Evolutionary conservation across 1,140 invertebrate species (phyloP), one percentile per base, ranked within the genome.

Genomic region (Drosophila persimilis): DNA sequence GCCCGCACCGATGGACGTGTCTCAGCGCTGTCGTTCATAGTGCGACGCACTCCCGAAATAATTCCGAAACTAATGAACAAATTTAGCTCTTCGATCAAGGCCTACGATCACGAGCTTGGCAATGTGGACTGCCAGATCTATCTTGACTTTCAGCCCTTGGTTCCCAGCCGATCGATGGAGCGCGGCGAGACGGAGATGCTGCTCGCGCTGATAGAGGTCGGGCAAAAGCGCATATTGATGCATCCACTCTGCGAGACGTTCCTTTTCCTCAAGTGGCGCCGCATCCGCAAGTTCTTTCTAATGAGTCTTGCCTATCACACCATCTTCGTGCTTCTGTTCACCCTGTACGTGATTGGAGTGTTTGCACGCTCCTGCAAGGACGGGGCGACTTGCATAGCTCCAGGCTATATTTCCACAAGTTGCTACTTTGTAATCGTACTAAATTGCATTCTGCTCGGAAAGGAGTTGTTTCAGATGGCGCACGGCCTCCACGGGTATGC

Each of bases 211-310:
- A 94, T 96, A 1, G 95, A 96, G 91, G 95, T 95, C 1, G 95
- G 95, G 3, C 94, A 95, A 61, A 94, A 94, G 72, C 94, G 96
- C 31, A 92, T 97, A 20, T 90, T 97, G 1, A 95, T 96, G 89
- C 96, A 97, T 92, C 96, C 96, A 1, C 92, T 97, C 0, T 96
- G 95, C 63, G 95, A 96, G 84, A 96, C 95, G 8, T 97, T 97
- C 79, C 90, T 97, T 0, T 95, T 95, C 65, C 91, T 97, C 3
- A 97, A 97, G 92, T 97, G 96, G 96, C 91, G 95, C 20, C 93
- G 94, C 75, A 96, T 97, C 52, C 92, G 96, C 43, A 96, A 96
- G 90, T 97, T 97, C 89, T 97, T 97, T 77, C 92, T 97, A 0
- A 92, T 96, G 58, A 96, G 95, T 76, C 92, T 97, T 15, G 92